A percentile compares a stretch with the other conserved stretches of the same genome.
These are phyloP conservation scores for Drosophila putrida DNA, from an alignment of 2,888 invertebrate genomes.

Conservation along the genomic window DNA sequence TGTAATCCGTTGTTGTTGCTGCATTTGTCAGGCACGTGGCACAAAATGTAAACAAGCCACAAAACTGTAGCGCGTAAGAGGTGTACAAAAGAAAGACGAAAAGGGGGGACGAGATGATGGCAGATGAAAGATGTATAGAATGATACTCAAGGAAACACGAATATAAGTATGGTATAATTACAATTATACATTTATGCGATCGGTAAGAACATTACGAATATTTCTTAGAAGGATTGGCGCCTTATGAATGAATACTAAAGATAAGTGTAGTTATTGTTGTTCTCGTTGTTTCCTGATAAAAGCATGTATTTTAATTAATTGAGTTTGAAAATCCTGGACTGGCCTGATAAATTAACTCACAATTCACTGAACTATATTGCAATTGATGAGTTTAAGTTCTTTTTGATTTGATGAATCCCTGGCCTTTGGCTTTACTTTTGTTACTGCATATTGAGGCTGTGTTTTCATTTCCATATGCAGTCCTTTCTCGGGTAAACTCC, in stretches of 20 bases:
- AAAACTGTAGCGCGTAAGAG: constrained; percentile 48
- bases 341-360: too few relatives aligned
- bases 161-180: background rate
- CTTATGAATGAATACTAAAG: background rate
- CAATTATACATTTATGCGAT: background rate
- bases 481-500: background rate
- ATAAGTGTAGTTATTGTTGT: background rate
- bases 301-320: too few relatives aligned
- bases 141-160: background rate
- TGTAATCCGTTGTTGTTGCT: constrained; percentile 51
- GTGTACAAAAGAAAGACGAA: background rate
- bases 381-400: too few relatives aligned
- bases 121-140: background rate
- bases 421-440: constrained; percentile 52
- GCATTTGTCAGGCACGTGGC: constrained; percentile 69
- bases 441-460: constrained; percentile 36
- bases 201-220: too few relatives aligned
- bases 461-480: constrained; percentile 63
- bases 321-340: too few relatives aligned
- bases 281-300: too few relatives aligned
- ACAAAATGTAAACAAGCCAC: constrained; percentile 69
- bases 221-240: too few relatives aligned
- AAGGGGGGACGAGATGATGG: background rate
- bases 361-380: too few relatives aligned
- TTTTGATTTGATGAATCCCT: background rate